Evolutionary conservation across 2,888 invertebrate genomes (phyloP).

Genomic region (Agrotis ipsilon): DNA sequence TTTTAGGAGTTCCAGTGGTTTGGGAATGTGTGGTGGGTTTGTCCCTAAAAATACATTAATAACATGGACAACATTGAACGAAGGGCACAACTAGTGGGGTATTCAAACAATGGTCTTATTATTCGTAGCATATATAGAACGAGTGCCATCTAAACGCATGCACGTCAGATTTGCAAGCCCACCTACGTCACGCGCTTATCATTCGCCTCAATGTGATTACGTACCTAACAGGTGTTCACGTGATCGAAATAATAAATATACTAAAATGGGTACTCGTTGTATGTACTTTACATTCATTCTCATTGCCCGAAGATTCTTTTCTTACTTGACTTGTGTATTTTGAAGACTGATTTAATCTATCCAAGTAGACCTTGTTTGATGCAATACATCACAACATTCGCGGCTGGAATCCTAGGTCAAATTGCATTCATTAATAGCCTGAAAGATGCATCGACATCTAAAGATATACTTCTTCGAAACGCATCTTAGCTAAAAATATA

Average conservation of each 20-base stretch:
- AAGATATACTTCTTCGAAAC: no score
- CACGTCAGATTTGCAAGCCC: slow-evolving; percentile 22
- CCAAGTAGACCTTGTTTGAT: no score
- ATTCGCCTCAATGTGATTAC: slow-evolving; percentile 17
- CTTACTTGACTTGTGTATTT: neutral
- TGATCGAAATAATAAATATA: slow-evolving; percentile 24
- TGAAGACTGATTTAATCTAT: no score
- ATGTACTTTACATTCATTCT: neutral
- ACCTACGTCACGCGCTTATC: slow-evolving; percentile 48
- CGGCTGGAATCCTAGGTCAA: no score
- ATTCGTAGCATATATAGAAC: slow-evolving; percentile 8
- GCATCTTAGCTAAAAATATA: no score
- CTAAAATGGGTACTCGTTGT: neutral
- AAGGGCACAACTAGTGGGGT: neutral
- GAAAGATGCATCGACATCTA: no score
- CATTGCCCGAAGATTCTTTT: neutral
- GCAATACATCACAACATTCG: no score
- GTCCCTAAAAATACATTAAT: no score
- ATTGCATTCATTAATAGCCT: no score
- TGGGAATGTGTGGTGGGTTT: no score
- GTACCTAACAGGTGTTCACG: slow-evolving; percentile 32
- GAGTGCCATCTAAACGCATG: slow-evolving; percentile 19
- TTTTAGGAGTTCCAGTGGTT: no score
- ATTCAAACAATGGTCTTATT: slow-evolving; percentile 17
- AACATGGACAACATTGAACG: no score